Percentiles rank a stretch among this genome's conserved stretches.
Conservation (phyloP, 2,888 invertebrate species). For the Pycnomerus fuliginosus region DNA sequence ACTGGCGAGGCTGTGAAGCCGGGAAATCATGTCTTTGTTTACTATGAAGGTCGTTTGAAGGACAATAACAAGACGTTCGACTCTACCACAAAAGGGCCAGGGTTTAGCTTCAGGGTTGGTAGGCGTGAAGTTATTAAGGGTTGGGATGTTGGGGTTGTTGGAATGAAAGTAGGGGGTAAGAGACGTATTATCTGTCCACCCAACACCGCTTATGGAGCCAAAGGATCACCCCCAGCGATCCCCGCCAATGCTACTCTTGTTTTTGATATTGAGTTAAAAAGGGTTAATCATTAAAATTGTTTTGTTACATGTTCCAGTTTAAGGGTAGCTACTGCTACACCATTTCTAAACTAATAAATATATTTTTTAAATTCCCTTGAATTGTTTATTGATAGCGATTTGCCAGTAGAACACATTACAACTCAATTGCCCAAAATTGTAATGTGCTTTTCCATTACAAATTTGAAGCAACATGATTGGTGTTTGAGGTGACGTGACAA, state of each 20-base stretch:
- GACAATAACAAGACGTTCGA: conserved; percentile 87
- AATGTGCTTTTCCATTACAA: no score
- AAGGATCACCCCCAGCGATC: conserved; percentile 81
- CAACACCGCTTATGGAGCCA: conserved; percentile 77
- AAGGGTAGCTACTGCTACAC: no score
- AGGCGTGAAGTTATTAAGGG: conserved; percentile 85
- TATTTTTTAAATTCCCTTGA: no score
- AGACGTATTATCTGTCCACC: conserved; percentile 83
- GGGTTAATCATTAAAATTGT: no score
- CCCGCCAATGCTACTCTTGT: conserved; percentile 84
- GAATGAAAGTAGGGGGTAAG: conserved; percentile 95
- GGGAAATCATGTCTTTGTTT: conserved; percentile 76
- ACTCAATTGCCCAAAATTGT: no score
- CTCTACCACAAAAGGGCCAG: conserved; percentile 69
- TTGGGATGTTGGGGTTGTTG: conserved; percentile 85
- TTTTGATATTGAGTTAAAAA: conserved; percentile 88
- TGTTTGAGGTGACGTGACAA: no score
- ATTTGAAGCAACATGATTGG: no score
- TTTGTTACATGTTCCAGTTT: no score
- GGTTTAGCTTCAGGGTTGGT: conserved; percentile 84
- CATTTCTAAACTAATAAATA: no score
- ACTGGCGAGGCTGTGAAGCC: conserved; percentile 71
- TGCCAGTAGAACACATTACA: no score
- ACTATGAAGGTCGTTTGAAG: conserved; percentile 82
- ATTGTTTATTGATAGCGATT: no score